Evolutionary conservation across 1,140 invertebrate genomes (phyloP), one percentile per base, ranked within the genome.

Genomic region (Schmidtea mediterranea): DNA sequence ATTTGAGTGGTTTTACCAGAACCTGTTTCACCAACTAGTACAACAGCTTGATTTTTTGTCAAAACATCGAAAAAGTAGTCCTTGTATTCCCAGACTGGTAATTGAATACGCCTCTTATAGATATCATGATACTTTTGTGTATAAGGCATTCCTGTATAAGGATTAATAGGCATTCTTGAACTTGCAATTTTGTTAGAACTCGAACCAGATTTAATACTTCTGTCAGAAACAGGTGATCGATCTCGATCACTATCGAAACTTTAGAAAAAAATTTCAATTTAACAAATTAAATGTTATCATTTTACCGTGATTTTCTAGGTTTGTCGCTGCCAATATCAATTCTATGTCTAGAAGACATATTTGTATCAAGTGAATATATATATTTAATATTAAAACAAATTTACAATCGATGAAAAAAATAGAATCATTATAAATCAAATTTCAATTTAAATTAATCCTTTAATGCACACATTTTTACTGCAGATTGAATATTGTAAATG

Each of bases 81-180:
- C 55, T 81, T 76, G 63, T 98, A 95, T 59, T 97, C 90, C 73
- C 90, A 97, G 0, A 98, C 90, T 1, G 92, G 92, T 16, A 98
- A 67, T 5, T 76, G 75, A 32, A 82, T 79, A 41, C 92, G 73
- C 58, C 92, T 94, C 52, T 78, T 74, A 51, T 77, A 60, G 32
- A 73, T 57, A 41, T 70, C 62, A 58, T 62, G 65, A 54, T 70
- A 73, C 18, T 61, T 53, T 36, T 56, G 41, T 8, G 56, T 56
- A 46, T 51, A 59, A 6, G 52, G 47, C 43, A 48, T 8, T 45
- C 19, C 23, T 8, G 32, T 47, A n/a, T 18, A 47, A 3, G 24
- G n/a, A 32, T 36, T 32, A 48, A 48, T 48, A 18, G 10, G 23
- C 9, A 48, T 13, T 22, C 46, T 46, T 45, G 43, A 19, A 45